Percentiles rank a stretch among this genome's conserved stretches.
Conservation (phyloP, 2,797 vertebrate species). For the Simalia tracyae region DNA sequence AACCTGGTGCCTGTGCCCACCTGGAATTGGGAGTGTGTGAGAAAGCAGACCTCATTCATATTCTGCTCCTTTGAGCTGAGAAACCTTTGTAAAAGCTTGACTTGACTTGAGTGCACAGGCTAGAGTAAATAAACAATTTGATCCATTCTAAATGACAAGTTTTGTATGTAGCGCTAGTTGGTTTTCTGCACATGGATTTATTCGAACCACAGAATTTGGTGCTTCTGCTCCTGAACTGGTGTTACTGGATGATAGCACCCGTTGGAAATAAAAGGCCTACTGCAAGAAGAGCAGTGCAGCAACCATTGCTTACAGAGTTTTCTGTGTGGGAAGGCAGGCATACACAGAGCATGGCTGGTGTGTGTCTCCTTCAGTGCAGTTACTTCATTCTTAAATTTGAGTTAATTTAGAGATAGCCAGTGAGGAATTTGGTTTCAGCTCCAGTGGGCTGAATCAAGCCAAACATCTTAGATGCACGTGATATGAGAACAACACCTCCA, state of each 20-base stretch:
- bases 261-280: not conserved
- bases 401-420: not conserved
- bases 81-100: not conserved
- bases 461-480: not conserved
- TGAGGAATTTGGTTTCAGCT: not conserved
- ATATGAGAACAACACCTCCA: not conserved
- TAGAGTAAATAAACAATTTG: not conserved
- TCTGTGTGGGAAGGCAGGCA: not conserved
- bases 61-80: not conserved
- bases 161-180: not conserved
- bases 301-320: not conserved
- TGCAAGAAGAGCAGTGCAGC: not conserved
- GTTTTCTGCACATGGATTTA: not conserved
- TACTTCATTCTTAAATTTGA: not conserved
- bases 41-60: not conserved
- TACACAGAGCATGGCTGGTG: not conserved
- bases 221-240: not conserved
- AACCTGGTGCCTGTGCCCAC: not conserved
- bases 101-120: not conserved
- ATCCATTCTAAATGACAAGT: not conserved
- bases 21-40: not conserved
- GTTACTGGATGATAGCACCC: not conserved
- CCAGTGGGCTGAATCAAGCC: not conserved
- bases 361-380: not conserved
- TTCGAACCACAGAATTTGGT: not conserved